phyloP scores from a whole-genome alignment of 2,113 vertebrate species.

The Catagonus wagneri region DNA sequence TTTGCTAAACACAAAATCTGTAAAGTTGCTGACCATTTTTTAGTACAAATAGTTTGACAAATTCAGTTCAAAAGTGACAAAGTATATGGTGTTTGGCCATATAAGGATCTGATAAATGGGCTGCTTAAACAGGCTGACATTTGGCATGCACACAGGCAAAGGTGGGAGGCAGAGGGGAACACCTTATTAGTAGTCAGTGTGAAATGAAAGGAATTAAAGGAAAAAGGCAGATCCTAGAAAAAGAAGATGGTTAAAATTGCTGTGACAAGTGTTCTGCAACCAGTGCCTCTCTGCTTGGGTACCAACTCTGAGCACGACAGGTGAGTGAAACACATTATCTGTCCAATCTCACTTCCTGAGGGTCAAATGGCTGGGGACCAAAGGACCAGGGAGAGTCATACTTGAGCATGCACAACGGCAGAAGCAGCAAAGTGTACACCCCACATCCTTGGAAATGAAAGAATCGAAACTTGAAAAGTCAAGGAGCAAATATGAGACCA shows the following conservation, averaged over 20 bases:
- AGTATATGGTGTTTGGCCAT: not conserved
- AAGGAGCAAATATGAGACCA: not conserved
- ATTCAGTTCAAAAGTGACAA: not conserved
- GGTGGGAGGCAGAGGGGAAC: not conserved
- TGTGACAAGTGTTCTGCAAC: not conserved
- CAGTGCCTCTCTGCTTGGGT: not conserved
- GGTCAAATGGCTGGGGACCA: not conserved
- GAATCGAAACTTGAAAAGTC: not conserved
- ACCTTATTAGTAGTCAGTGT: not conserved
- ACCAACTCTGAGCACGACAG: not conserved
- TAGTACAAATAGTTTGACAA: conserved; percentile 43
- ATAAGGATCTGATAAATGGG: not conserved
- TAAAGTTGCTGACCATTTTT: not conserved
- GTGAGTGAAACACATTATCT: not conserved
- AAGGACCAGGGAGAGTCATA: not conserved
- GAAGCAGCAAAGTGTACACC: not conserved
- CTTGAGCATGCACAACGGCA: not conserved
- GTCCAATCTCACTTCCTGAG: not conserved
- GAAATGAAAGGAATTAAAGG: conserved; percentile 10
- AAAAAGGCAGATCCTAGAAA: not conserved
- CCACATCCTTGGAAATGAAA: not conserved
- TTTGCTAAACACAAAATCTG: not conserved
- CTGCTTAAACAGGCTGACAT: not conserved
- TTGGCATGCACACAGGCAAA: not conserved
- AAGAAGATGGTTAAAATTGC: not conserved